These are phyloP conservation scores for Hylia prasina DNA, from an alignment of 2,113 vertebrate species.

Conservation along the genomic window DNA sequence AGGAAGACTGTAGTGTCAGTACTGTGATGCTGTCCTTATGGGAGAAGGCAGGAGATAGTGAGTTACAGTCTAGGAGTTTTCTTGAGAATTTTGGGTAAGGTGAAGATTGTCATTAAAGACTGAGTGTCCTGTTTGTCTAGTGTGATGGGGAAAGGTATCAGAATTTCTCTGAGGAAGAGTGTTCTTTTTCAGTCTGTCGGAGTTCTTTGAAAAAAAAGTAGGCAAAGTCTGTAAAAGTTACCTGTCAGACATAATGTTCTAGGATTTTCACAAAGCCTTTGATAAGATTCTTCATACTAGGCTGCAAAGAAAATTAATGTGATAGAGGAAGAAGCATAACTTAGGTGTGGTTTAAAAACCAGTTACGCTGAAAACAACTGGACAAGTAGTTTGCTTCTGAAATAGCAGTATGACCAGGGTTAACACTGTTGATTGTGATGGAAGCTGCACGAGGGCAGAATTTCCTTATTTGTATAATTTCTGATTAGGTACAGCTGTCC, in stretches of 20 bases:
- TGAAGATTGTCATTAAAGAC: neutral
- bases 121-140: neutral
- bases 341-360: neutral
- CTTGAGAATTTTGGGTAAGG: neutral
- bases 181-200: neutral
- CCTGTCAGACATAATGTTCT: neutral
- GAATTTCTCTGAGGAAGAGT: neutral
- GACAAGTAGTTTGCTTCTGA: neutral
- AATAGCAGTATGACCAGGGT: neutral
- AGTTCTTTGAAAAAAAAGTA: neutral
- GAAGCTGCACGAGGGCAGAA: neutral
- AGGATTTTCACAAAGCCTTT: slow-evolving; percentile 13
- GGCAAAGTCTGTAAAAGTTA: neutral
- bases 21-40: neutral
- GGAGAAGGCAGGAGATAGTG: neutral
- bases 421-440: neutral
- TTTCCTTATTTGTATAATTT: neutral
- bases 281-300: neutral
- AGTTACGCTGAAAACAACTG: neutral
- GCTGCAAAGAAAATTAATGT: neutral
- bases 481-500: neutral
- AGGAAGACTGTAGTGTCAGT: neutral
- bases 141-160: neutral
- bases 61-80: neutral
- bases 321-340: neutral